Evolutionary conservation across 2,888 invertebrate genomes (phyloP), one percentile per base, ranked within the genome.

Genomic region (Panorpa germanica): DNA sequence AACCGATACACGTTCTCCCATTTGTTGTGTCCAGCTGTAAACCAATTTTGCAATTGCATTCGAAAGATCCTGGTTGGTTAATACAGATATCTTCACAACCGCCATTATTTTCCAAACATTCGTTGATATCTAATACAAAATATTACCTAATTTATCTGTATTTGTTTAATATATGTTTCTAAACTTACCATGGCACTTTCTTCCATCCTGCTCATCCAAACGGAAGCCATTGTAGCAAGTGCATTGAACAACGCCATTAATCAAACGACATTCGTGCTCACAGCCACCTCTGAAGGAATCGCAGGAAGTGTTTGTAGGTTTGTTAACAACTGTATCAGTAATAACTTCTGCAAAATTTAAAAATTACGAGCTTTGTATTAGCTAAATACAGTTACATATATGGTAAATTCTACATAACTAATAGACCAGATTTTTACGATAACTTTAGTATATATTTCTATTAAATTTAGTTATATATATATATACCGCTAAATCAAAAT

Each of bases 11-110:
- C 23, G 52, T 53, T 37, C 48, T 57, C 28, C 55, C 50, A 15
- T 57, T 47, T 2, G 39, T 46, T 2, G 45, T 44, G 22, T 55
- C 53, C 32, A 67, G 48, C 39, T 59, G 51, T 27, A 58, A 56
- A 7, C 69, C 68, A 17, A 45, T 39, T 11, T 50, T 50, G 38
- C 70, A 70, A 21, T 50, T 47, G 40, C 70, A 70, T 23, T 55
- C 52, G 41, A 57, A 65, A n/a, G 61, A 55, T 19, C 70, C 69
- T 1, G 55, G 56, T 22, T 55, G 50, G 43, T 70, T 70, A 33
- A 50, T 50, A 43, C 70, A 70, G 23, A 52, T 49, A 37, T 60
- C 54, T 28, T 61, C 52, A 39, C 70, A 70, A 18, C 58, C 62
- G 4, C 63, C 62, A 38, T 55, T 61, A 25, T 57, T 53, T 22